phyloP scores from a whole-genome alignment of 1,140 invertebrate species.

The Caenorhabditis elegans region DNA sequence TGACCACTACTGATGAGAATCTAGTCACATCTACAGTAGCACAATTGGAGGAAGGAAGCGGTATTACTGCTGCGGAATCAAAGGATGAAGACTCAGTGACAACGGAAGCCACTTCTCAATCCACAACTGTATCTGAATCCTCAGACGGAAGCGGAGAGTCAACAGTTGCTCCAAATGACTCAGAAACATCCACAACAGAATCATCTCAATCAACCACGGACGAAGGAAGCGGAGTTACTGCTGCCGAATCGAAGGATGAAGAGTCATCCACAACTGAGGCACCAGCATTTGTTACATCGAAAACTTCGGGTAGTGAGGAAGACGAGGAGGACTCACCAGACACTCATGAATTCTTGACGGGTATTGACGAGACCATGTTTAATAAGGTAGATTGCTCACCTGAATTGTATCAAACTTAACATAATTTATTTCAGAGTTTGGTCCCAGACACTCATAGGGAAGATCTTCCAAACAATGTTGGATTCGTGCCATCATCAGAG shows the following conservation, averaged over 20 bases:
- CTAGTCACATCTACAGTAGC: too few species aligned
- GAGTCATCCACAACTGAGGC: background rate
- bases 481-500: constrained; percentile 40
- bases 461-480: constrained; percentile 35
- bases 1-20: background rate
- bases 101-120: too few species aligned
- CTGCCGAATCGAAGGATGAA: background rate
- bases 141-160: too few species aligned
- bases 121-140: too few species aligned
- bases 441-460: background rate
- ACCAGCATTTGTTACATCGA: background rate
- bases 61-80: background rate
- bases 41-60: background rate
- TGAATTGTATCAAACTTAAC: too few species aligned
- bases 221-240: background rate
- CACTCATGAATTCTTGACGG: background rate
- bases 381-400: background rate
- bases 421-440: constrained; percentile 1
- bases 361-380: constrained; percentile 32
- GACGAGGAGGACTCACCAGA: background rate
- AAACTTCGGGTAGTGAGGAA: background rate
- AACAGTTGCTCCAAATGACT: too few species aligned
- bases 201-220: background rate
- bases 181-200: background rate
- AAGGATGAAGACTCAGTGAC: background rate